Evolutionary conservation across 1,140 invertebrate species (phyloP), one percentile per base, ranked within the genome.

Genomic region (Scaptodrosophila lebanonensis): DNA sequence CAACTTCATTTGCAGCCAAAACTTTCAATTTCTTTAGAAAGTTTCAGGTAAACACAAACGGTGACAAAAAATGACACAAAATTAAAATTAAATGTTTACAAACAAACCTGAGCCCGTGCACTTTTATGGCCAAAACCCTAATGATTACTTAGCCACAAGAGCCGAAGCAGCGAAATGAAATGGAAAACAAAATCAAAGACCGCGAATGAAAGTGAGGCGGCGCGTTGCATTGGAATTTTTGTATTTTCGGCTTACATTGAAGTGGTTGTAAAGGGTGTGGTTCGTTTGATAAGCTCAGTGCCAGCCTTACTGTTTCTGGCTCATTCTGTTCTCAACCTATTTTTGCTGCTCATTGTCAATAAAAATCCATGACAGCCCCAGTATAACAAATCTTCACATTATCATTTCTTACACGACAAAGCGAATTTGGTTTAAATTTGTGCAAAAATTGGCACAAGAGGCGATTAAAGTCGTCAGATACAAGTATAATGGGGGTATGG

Each of bases 11-110:
- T 76, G 66, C 71, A 66, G 40, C 20, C 22, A 35, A 62, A 69
- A 44, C 61, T 69, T 66, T 61, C 56, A 52, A 40, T 65, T 63
- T 63, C 47, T 51, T 58, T 79, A 68, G 72, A 77, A 77, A 77
- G 72, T 50, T 42, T 8, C 38, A 33, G 13, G 32, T 12, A 17
- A 13, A 38, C 48, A n/a, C n/a, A 32, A 47, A 52, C 15, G 49
- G 8, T 48, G 43, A 45, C 42, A 43, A 13, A 42, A 47, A 63
- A 63, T 50, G 51, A 62, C 57, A 76, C 44, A 50, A 40, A 70
- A 67, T 49, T 35, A 38, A 76, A 56, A 43, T 62, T 47, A 44
- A 70, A 70, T 58, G 69, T 47, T 18, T 20, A 71, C 66, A 52
- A 11, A 40, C 38, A 48, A 20, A 50, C n/a, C n/a, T n/a, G n/a